These are phyloP conservation scores for Oncorhynchus gorbuscha DNA, from an alignment of 2,113 vertebrate genomes.

Conservation along the genomic window DNA sequence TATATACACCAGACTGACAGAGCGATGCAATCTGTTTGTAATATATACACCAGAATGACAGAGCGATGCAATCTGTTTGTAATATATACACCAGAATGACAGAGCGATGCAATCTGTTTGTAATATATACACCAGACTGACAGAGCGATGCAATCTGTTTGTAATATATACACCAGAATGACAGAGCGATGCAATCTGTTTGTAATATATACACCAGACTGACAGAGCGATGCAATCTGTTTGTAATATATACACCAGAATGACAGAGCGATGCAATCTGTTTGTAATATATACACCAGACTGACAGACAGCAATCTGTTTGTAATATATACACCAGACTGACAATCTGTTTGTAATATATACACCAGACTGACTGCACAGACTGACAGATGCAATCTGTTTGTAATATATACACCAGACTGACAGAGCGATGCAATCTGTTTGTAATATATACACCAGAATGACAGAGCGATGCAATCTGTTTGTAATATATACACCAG, in stretches of 20 bases:
- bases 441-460: constrained; percentile 63
- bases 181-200: constrained; percentile 50
- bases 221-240: constrained; percentile 50
- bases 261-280: constrained; percentile 47
- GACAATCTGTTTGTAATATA: constrained; percentile 44
- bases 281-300: constrained; percentile 31
- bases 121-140: constrained; percentile 31
- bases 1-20: no score
- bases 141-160: constrained; percentile 50
- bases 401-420: constrained; percentile 37
- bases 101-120: constrained; percentile 50
- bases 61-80: no score
- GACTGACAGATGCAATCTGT: constrained; percentile 52
- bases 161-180: constrained; percentile 30
- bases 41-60: no score
- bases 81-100: no score
- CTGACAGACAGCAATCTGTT: constrained; percentile 51
- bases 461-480: no score
- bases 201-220: constrained; percentile 31
- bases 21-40: no score
- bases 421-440: no score
- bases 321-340: constrained; percentile 31
- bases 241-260: constrained; percentile 33
- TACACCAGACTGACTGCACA: no score
- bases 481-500: no score